These are phyloP conservation scores for Oreotrochilus melanogaster DNA, from an alignment of 2,113 vertebrate species.

Conservation along the genomic window DNA sequence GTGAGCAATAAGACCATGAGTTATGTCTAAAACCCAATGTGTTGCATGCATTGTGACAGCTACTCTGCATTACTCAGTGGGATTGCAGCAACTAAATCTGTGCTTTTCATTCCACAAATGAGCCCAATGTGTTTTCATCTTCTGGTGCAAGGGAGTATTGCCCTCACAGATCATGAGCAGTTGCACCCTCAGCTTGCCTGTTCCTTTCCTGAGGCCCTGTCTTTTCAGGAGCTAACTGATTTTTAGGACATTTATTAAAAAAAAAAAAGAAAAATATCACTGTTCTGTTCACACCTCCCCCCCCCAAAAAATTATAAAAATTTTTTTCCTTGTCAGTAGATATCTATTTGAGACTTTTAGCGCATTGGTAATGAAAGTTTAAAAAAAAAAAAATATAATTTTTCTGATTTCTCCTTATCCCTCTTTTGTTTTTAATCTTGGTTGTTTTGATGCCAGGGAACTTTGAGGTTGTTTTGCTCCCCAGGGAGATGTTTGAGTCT, in stretches of 20 bases:
- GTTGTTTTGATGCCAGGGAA: not conserved
- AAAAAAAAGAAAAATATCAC: not conserved
- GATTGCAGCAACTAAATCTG: not conserved
- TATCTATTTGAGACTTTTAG: not conserved
- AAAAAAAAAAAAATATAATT: not conserved
- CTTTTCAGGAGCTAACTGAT: not conserved
- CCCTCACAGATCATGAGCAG: accelerated
- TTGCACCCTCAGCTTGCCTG: not conserved
- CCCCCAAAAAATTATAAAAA: no score
- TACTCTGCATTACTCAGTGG: not conserved
- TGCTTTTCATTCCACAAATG: not conserved
- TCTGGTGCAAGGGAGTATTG: not conserved
- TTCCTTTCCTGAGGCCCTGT: not conserved
- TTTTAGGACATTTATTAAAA: not conserved
- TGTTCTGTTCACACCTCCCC: not conserved
- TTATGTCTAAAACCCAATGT: not conserved
- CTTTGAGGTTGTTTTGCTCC: no score
- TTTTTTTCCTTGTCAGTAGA: not conserved
- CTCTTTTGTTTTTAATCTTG: not conserved
- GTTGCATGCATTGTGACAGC: not conserved
- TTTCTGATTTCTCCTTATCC: not conserved
- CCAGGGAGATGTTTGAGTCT: no score
- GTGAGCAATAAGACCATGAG: not conserved
- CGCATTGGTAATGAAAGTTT: not conserved
- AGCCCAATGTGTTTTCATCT: accelerated